Percentiles rank a stretch among this genome's conserved stretches.
These are phyloP conservation scores for Pogona vitticeps DNA, from an alignment of 2,113 vertebrate genomes.

Conservation along the genomic window DNA sequence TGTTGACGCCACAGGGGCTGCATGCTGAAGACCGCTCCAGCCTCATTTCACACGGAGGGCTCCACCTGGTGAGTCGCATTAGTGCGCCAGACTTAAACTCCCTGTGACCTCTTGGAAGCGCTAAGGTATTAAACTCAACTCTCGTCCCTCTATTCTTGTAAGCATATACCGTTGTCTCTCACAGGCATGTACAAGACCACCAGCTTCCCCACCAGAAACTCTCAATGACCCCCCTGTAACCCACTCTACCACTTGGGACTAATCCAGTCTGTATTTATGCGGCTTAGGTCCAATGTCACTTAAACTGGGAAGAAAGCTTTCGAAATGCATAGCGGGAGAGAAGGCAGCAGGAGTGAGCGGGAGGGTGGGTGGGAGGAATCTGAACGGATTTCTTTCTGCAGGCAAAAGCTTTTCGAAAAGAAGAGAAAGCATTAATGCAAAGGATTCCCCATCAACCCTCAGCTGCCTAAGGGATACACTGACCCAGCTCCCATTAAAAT, in stretches of 20 bases:
- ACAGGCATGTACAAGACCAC: background rate
- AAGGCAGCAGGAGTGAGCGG: too few relatives aligned
- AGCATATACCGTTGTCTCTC: background rate
- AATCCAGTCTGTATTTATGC: background rate
- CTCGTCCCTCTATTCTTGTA: background rate
- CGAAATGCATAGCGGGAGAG: background rate
- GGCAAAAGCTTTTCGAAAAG: background rate
- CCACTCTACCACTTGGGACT: background rate
- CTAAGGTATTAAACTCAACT: background rate
- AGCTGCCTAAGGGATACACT: background rate
- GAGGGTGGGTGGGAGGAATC: background rate
- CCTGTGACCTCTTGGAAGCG: constrained; percentile 40
- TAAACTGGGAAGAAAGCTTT: background rate
- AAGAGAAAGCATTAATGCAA: background rate
- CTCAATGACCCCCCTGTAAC: background rate
- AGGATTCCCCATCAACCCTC: background rate
- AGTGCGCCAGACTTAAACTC: constrained; percentile 38
- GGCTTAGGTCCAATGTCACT: background rate
- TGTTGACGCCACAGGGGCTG: constrained; percentile 2
- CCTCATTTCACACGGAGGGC: background rate
- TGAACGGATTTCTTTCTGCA: background rate
- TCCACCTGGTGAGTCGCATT: constrained; percentile 20
- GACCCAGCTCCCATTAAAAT: constrained; percentile 2
- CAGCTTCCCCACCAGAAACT: background rate
- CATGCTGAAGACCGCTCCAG: constrained; percentile 22